Base-by-base conservation (phyloP, 2,113 vertebrate genomes). In the Chionis minor region DNA sequence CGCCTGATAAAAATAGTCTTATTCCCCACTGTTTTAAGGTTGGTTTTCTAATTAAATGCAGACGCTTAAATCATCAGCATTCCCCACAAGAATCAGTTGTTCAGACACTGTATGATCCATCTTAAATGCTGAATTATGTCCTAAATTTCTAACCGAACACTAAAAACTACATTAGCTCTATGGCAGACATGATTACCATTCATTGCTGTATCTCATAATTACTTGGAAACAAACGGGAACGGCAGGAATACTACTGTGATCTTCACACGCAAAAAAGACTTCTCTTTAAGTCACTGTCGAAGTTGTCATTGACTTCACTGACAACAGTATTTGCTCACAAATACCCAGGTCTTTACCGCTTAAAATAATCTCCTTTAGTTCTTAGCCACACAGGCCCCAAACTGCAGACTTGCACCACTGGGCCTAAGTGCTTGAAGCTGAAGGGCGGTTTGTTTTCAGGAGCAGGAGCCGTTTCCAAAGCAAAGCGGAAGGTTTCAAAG, bases 331-430 rank as follows among this genome's bases (percentile, higher is more conserved):
- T 88, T 45, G 58, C 44, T 65, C 56, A 65, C 86, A 97, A 91
- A 87, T 28, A 42, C 27, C 22, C 35, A 24, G 40, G 61, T 86
- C 59, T 94, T 94, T 94, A 38, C 69, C 66, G 45, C 73, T 91
- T 85, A 90, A 62, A 95, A 85, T 89, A 94, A 95, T 96, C 86
- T 89, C 42, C 73, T 89, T 95, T 94, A 91, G 67, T 51, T 77
- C 84, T 91, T 75, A 94, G 24, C 65, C 81, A 40, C 56, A 32
- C 3, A n/a, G 44, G 54, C 40, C 5, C 44, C 59, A 42, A 27
- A 81, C 62, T 38, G 83, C 73, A 67, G 47, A 28, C 49, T 24
- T 7, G 4, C 5, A 40, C 10, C 0, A 0, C 54, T n/a, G n/a
- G 45, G 26, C 3, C 1, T 12, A 10, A 17, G 3, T 3, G 49